Conservation (phyloP, 2,888 invertebrate species). For the Tipula unca region DNA sequence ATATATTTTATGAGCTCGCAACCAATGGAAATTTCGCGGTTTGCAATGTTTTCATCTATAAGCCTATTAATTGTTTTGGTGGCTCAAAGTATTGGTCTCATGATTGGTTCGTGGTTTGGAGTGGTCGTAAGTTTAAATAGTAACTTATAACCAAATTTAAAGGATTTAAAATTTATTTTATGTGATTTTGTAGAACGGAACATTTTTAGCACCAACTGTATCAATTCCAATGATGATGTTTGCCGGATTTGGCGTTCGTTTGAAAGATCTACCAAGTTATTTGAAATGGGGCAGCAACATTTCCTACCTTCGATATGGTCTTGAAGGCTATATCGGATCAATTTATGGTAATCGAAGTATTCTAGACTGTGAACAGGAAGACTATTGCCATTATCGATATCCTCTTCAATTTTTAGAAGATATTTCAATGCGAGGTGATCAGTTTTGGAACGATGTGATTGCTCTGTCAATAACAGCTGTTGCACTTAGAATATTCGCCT, state of each 20-base stretch:
- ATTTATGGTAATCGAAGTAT: slow-evolving; percentile 75
- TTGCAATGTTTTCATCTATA: slow-evolving; percentile 77
- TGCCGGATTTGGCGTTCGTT: slow-evolving; percentile 88
- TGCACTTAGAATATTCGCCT: slow-evolving; percentile 56
- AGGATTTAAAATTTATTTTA: not conserved
- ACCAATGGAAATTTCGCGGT: slow-evolving; percentile 68
- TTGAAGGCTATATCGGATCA: slow-evolving; percentile 77
- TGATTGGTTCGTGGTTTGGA: slow-evolving; percentile 82
- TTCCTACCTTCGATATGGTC: slow-evolving; percentile 83
- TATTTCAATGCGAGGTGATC: slow-evolving; percentile 69
- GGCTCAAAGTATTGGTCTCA: slow-evolving; percentile 85
- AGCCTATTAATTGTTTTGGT: slow-evolving; percentile 77
- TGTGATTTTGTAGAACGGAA: slow-evolving; percentile 66
- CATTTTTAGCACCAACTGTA: slow-evolving; percentile 85
- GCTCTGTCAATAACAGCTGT: slow-evolving; percentile 62
- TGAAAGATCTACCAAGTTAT: slow-evolving; percentile 76
- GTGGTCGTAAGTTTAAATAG: slow-evolving; percentile 59
- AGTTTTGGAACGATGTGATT: slow-evolving; percentile 74
- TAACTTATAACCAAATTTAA: not conserved
- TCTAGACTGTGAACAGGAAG: slow-evolving; percentile 63
- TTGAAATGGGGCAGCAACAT: slow-evolving; percentile 87
- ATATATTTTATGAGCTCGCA: slow-evolving; percentile 87
- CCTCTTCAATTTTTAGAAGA: slow-evolving; percentile 73
- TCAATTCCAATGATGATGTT: slow-evolving; percentile 95
- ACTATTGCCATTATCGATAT: slow-evolving; percentile 72